These are phyloP conservation scores for Takifugu bimaculatus DNA, from an alignment of 2,113 vertebrate genomes.

Conservation along the genomic window DNA sequence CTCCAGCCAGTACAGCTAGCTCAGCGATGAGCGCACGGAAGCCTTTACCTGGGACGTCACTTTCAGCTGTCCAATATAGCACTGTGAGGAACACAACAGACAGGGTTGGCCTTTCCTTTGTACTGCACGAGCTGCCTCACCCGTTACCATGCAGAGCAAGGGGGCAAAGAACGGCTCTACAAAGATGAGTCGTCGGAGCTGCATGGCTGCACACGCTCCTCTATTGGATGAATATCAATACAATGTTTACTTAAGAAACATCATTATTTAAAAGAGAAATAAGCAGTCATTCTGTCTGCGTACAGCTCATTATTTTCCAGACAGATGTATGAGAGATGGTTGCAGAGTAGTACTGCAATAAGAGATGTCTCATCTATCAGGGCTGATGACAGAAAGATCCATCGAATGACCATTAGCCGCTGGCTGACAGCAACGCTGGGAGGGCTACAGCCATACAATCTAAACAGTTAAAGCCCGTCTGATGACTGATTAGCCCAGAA, in stretches of 20 bases:
- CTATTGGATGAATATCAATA: constrained; percentile 54
- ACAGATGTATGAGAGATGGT: constrained; percentile 65
- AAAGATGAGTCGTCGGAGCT: constrained; percentile 11
- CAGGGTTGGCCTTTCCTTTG: constrained; percentile 72
- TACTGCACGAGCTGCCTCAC: constrained; percentile 46
- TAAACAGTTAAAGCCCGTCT: constrained; percentile 59
- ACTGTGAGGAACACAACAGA: constrained; percentile 80
- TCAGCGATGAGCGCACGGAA: constrained; percentile 40
- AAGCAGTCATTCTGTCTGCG: constrained; percentile 56
- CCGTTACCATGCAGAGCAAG: constrained; percentile 52
- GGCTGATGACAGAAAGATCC: constrained; percentile 67
- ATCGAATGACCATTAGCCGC: constrained; percentile 74
- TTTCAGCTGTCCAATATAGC: constrained; percentile 81
- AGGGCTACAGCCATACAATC: constrained; percentile 63
- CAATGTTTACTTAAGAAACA: constrained; percentile 61
- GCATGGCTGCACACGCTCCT: constrained; percentile 7
- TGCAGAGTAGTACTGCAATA: constrained; percentile 61
- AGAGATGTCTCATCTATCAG: constrained; percentile 70
- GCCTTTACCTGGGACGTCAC: constrained; percentile 77
- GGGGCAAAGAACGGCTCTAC: constrained; percentile 36
- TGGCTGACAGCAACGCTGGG: constrained; percentile 70
- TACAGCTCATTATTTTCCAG: constrained; percentile 68
- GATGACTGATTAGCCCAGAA: constrained; percentile 72
- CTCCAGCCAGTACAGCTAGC: constrained; percentile 49
- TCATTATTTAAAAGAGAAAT: constrained; percentile 66